phyloP scores from a whole-genome alignment of 2,888 invertebrate genomes.

The Drosophila birchii region DNA sequence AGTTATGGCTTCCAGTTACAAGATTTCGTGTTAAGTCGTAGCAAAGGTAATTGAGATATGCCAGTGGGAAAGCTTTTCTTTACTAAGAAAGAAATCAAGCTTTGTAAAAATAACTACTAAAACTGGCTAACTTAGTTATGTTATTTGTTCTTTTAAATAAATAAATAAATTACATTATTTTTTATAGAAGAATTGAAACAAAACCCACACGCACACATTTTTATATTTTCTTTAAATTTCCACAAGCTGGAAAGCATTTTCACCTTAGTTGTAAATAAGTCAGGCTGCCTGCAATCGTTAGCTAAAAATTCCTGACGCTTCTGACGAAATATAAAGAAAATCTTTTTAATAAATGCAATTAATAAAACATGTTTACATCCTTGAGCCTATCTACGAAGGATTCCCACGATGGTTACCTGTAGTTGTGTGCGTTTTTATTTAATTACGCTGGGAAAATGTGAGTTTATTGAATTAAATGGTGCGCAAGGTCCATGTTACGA shows the following conservation, averaged over 20 bases:
- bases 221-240: not conserved
- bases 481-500: slow-evolving; percentile 9
- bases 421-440: slow-evolving; percentile 49
- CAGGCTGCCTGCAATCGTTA: not conserved
- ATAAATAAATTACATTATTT: no score
- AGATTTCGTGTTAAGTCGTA: not conserved
- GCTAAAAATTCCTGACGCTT: slow-evolving; percentile 1
- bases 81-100: not conserved
- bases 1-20: not conserved
- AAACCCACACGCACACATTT: no score
- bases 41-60: slow-evolving; percentile 12
- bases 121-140: not conserved
- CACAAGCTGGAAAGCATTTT: not conserved
- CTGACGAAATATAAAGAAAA: slow-evolving; percentile 1
- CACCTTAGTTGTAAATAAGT: not conserved
- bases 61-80: not conserved
- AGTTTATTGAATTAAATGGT: slow-evolving; percentile 61
- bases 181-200: not conserved
- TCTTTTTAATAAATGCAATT: slow-evolving; percentile 80
- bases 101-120: not conserved
- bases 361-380: slow-evolving; percentile 72
- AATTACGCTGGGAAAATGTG: slow-evolving; percentile 51
- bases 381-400: not conserved
- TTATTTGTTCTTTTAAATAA: not conserved
- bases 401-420: not conserved